Percentiles rank a stretch among this genome's conserved stretches.
Evolutionary conservation across 2,888 invertebrate genomes (phyloP).

Genomic region (Oscheius sp.): DNA sequence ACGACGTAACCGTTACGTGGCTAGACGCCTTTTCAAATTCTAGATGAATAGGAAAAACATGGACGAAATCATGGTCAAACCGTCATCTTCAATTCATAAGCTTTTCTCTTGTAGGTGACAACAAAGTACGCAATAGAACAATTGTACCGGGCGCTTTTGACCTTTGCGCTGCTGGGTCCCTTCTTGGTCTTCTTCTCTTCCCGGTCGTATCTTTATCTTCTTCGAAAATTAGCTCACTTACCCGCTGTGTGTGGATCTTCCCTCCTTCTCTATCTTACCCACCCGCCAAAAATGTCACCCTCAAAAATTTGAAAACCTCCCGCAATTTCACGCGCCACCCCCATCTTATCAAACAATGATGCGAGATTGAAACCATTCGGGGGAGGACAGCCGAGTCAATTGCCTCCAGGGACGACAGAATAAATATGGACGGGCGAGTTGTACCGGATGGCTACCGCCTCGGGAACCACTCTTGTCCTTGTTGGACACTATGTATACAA

Average conservation of each 20-base stretch:
- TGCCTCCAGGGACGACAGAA: slow-evolving; percentile 12
- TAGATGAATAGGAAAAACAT: too few relatives aligned
- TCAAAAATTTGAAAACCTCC: background rate
- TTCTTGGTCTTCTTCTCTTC: too few relatives aligned
- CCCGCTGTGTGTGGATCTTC: background rate
- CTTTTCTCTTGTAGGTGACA: too few relatives aligned
- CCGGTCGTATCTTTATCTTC: background rate
- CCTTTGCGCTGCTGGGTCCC: too few relatives aligned
- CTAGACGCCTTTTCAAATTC: too few relatives aligned
- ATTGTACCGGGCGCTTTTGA: too few relatives aligned
- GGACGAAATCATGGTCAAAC: too few relatives aligned
- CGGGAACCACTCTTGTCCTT: background rate
- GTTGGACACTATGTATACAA: background rate
- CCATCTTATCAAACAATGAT: slow-evolving; percentile 13
- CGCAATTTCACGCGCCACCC: slow-evolving; percentile 1
- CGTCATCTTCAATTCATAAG: too few relatives aligned
- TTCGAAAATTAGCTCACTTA: background rate
- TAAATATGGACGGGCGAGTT: slow-evolving; percentile 12
- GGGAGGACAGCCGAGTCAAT: slow-evolving; percentile 2
- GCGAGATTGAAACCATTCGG: too few relatives aligned
- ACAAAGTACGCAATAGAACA: too few relatives aligned
- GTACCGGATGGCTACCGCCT: slow-evolving; percentile 16
- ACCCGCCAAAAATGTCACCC: background rate
- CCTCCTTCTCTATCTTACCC: background rate
- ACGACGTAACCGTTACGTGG: too few relatives aligned